Conservation (phyloP, 1,140 invertebrate genomes). For the Sycophila sp. region DNA sequence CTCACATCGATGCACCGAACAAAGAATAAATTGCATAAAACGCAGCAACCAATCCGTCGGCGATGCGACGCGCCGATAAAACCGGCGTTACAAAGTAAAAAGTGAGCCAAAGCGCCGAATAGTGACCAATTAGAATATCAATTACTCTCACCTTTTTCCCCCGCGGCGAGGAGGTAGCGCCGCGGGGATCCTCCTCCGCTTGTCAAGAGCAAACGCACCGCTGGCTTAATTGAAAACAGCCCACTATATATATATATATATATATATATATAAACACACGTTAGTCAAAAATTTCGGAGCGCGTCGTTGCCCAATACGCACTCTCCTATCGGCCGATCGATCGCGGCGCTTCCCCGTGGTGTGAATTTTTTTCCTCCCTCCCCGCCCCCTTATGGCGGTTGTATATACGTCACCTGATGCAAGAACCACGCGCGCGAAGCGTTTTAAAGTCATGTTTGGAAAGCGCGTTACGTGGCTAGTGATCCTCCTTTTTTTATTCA, state of each 20-base stretch:
- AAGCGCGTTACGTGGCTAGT: slow-evolving; percentile 48
- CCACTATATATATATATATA: too few species aligned
- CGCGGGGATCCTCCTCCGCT: neutral
- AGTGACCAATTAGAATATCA: too few species aligned
- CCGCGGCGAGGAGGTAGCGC: neutral
- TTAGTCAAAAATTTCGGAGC: too few species aligned
- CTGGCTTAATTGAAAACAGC: neutral
- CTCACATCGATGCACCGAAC: too few species aligned
- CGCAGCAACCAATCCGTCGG: too few species aligned
- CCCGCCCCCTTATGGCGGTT: neutral
- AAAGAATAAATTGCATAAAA: too few species aligned
- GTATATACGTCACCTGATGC: neutral
- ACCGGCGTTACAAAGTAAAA: too few species aligned
- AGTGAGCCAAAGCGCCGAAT: too few species aligned
- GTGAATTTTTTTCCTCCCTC: slow-evolving; percentile 21
- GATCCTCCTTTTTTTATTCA: slow-evolving; percentile 44
- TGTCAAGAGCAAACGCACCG: neutral
- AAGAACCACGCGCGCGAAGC: neutral
- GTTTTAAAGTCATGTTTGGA: slow-evolving; percentile 45
- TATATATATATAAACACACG: too few species aligned
- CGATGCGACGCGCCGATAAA: too few species aligned
- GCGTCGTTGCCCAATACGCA: neutral
- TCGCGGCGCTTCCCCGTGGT: neutral
- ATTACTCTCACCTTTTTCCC: too few species aligned
- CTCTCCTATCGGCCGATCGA: neutral